These are phyloP conservation scores for Noctua janthina DNA, from an alignment of 2,888 invertebrate species.

Conservation along the genomic window DNA sequence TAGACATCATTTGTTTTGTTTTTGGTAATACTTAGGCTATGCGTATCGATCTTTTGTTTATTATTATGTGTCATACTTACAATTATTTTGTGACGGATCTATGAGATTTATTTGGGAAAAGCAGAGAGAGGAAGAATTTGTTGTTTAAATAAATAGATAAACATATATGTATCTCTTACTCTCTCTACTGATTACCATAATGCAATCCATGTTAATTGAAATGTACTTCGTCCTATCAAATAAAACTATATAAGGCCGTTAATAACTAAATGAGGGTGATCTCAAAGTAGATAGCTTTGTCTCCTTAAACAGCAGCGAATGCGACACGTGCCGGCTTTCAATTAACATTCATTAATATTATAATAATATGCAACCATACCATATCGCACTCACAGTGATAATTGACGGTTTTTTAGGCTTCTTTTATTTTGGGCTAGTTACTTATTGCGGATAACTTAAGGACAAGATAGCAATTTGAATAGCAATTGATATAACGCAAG, in stretches of 20 bases:
- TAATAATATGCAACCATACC: slow-evolving; percentile 60
- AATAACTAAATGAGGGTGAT: slow-evolving; percentile 61
- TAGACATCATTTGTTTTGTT: background rate
- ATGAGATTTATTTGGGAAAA: background rate
- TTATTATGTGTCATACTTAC: background rate
- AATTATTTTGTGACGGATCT: background rate
- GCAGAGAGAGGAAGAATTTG: background rate
- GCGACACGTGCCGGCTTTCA: slow-evolving; percentile 67
- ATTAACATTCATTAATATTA: slow-evolving; percentile 66
- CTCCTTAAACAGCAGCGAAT: slow-evolving; percentile 41
- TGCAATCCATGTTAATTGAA: slow-evolving; percentile 36
- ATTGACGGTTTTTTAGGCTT: background rate
- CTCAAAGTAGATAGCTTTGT: slow-evolving; percentile 61
- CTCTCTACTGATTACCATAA: slow-evolving; percentile 4
- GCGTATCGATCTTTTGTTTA: background rate
- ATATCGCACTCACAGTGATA: slow-evolving; percentile 32
- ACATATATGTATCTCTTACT: background rate
- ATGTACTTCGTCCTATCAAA: slow-evolving; percentile 38
- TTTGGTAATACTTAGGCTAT: background rate
- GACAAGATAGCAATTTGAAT: slow-evolving; percentile 62
- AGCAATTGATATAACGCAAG: background rate
- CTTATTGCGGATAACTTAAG: background rate
- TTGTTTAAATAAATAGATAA: background rate
- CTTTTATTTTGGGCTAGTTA: background rate
- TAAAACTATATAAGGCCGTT: slow-evolving; percentile 53